phyloP scores from a whole-genome alignment of 2,797 vertebrate genomes.

The Limnodromus scolopaceus region DNA sequence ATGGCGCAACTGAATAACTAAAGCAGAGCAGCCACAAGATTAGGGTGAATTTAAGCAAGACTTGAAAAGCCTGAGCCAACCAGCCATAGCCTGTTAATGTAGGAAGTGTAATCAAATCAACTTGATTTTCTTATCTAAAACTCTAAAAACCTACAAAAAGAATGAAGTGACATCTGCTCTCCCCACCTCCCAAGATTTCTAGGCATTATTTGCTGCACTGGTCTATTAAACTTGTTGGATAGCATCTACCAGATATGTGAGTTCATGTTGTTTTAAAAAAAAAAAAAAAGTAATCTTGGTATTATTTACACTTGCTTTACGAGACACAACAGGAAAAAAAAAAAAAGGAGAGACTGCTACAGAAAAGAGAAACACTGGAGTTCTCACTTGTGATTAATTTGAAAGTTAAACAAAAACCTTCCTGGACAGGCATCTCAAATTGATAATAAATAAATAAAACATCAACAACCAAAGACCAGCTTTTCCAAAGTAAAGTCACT shows the following conservation, averaged over 20 bases:
- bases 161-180: neutral
- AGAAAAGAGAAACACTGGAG: neutral
- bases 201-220: neutral
- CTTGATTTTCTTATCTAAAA: neutral
- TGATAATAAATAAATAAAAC: neutral
- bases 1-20: neutral
- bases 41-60: conserved; percentile 22
- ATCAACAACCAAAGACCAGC: neutral
- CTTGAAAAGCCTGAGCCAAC: neutral
- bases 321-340: neutral
- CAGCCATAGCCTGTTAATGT: neutral
- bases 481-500: neutral
- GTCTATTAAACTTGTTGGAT: neutral
- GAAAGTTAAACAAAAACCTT: neutral
- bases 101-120: neutral
- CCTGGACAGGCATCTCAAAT: neutral
- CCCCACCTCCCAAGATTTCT: neutral
- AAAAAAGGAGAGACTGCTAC: neutral
- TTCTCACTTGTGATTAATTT: neutral
- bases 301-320: neutral
- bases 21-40: neutral
- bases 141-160: neutral
- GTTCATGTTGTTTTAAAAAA: neutral
- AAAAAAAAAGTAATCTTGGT: neutral
- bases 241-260: neutral